Base-by-base conservation (phyloP, 2,888 invertebrate genomes). In the Rotaria sp. region DNA sequence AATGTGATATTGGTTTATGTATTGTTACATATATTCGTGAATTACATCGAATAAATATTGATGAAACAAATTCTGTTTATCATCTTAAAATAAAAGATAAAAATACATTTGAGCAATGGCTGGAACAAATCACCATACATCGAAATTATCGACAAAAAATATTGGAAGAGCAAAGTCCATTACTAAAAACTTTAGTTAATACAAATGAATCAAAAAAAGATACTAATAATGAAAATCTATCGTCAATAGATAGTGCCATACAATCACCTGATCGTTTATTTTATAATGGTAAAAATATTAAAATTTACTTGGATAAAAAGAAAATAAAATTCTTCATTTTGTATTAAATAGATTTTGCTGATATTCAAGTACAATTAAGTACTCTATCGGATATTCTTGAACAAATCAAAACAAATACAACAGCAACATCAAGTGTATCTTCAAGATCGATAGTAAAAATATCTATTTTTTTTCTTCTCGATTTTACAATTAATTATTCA, bases 61-160 rank as follows among this genome's bases (percentile, higher is more conserved):
- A 95, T 90, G 94, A 95, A 5, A 95, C 95, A 90, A 95, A 95
- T 90, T 94, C 94, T 90, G 95, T 95, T 87, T 95, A 95, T 91
- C 95, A 95, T 90, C 92, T 95, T 87, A 93, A 95, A 92, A 93
- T 93, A 89, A 92, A 92, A 88, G 90, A 89, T 74, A 88, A 87
- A 55, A 94, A 94, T 52, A 92, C 93, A 52, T 95, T 95, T 90
- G 92, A 93, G 85, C 93, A 94, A 67, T 95, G 95, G 95, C 92
- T 95, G 85, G 93, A 93, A 87, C 94, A 94, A 88, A 90, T 95
- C 84, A 94, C 94, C 88, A 93, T 94, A 59, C 95, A 95, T 90
- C 93, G 95, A 87, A 92, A 95, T 85, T 95, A 94, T 90, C 92
- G 95, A 18, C 95, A 95, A 89, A 94, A 95, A 45, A 26, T n/a